A percentile compares a stretch with the other conserved stretches of the same genome.
These are phyloP conservation scores for Thomomys bottae DNA, from an alignment of 2,113 vertebrate genomes.

Conservation along the genomic window DNA sequence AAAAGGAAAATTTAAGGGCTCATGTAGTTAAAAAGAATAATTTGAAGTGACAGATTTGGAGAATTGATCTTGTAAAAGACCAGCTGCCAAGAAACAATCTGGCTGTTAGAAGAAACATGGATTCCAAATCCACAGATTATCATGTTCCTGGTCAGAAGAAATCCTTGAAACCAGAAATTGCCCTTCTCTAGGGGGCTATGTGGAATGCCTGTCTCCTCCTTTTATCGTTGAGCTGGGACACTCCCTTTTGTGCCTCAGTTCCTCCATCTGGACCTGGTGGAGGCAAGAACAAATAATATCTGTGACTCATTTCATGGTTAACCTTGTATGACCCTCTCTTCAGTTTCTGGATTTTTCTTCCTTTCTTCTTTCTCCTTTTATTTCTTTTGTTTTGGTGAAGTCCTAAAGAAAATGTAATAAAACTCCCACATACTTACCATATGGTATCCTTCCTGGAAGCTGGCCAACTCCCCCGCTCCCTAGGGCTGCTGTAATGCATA, in stretches of 20 bases:
- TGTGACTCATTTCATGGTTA: background rate
- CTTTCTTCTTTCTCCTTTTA: background rate
- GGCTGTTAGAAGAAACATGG: background rate
- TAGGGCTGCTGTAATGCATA: slow-evolving; percentile 63
- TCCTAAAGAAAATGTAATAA: background rate
- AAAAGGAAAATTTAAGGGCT: background rate
- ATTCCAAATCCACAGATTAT: background rate
- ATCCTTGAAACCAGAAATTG: background rate
- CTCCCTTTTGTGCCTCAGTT: background rate
- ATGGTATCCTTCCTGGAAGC: slow-evolving; percentile 70
- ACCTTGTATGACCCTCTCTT: background rate
- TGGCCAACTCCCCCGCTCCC: slow-evolving; percentile 52
- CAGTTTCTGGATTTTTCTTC: slow-evolving; percentile 24
- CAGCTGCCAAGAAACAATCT: background rate
- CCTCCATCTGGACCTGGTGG: background rate
- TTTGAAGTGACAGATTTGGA: background rate
- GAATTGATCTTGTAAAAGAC: background rate
- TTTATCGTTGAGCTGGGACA: background rate
- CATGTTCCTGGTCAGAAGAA: background rate
- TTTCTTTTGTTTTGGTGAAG: slow-evolving; percentile 64
- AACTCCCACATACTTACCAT: slow-evolving; percentile 59
- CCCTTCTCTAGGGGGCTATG: background rate
- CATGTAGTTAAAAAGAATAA: background rate
- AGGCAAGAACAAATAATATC: background rate
- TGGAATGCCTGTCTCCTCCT: background rate